Conservation (phyloP, 2,797 vertebrate genomes). For the Melanotaenia trifasciata region DNA sequence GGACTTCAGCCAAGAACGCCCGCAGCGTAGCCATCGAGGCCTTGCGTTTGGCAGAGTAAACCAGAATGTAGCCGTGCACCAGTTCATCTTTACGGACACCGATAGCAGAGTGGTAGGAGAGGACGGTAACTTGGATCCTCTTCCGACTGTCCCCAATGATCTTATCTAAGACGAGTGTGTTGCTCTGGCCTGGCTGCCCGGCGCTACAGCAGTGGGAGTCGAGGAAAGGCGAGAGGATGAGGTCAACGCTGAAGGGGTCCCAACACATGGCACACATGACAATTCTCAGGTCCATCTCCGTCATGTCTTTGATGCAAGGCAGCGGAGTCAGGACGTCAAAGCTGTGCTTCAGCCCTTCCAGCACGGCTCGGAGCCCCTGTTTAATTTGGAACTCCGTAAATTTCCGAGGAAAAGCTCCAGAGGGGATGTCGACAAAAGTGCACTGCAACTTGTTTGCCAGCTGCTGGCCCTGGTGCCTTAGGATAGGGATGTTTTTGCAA, state of each 20-base stretch:
- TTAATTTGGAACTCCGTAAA: constrained; percentile 98
- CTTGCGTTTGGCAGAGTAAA: constrained; percentile 97
- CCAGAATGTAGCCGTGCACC: constrained; percentile 97
- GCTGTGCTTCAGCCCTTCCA: constrained; percentile 95
- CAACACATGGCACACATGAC: constrained; percentile 99
- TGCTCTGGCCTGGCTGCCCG: constrained; percentile 95
- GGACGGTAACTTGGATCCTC: constrained; percentile 95
- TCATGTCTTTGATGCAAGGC: constrained; percentile 95
- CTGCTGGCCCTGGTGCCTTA: constrained; percentile 97
- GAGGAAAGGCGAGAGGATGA: constrained; percentile 98
- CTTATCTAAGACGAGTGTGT: constrained; percentile 96
- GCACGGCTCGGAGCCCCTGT: constrained; percentile 92
- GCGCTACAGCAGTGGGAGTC: constrained; percentile 97
- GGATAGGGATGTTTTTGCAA: constrained; percentile 96
- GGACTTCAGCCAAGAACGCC: constrained; percentile 96
- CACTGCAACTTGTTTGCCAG: constrained; percentile 98
- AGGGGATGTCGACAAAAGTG: constrained; percentile 96
- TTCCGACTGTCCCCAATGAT: constrained; percentile 95
- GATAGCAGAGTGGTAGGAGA: constrained; percentile 98
- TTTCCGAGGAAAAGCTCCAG: constrained; percentile 93
- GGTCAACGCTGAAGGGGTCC: constrained; percentile 97
- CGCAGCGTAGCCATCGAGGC: constrained; percentile 99
- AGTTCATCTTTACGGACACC: constrained; percentile 97
- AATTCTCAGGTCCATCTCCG: constrained; percentile 95
- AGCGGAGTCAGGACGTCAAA: constrained; percentile 92